phyloP scores from a whole-genome alignment of 1,140 invertebrate species.

The Sinonovacula constricta region DNA sequence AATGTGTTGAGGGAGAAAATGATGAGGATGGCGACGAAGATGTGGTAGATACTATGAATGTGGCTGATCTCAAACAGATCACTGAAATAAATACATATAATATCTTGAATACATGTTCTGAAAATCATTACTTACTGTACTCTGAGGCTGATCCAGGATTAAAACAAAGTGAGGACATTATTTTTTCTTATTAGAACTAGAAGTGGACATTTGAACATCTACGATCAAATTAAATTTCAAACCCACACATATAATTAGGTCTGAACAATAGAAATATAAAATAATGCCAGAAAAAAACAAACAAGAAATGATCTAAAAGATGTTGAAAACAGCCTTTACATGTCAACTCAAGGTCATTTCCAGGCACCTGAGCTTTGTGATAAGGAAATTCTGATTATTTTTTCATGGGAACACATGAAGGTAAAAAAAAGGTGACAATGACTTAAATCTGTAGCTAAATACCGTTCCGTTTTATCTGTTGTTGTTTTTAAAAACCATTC shows the following conservation, averaged over 20 bases:
- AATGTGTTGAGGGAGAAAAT: slow-evolving; percentile 87
- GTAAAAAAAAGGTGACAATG: too few species aligned
- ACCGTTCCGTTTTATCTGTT: too few species aligned
- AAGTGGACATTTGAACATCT: neutral
- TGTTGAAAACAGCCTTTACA: too few species aligned
- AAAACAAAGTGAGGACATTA: neutral
- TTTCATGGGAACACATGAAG: too few species aligned
- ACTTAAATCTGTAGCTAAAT: too few species aligned
- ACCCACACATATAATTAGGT: neutral
- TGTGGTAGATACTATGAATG: slow-evolving; percentile 89
- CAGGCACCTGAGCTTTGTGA: too few species aligned
- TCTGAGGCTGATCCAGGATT: too few species aligned
- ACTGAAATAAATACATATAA: slow-evolving; percentile 78
- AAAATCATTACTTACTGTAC: slow-evolving; percentile 28
- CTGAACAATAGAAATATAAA: neutral
- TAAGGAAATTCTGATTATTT: too few species aligned
- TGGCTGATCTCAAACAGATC: slow-evolving; percentile 89
- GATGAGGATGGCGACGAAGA: slow-evolving; percentile 89
- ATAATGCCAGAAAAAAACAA: too few species aligned
- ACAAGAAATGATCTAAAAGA: too few species aligned
- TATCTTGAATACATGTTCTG: neutral
- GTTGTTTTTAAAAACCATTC: too few species aligned
- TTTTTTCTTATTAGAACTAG: neutral
- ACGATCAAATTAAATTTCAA: neutral
- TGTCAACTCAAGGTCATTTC: too few species aligned